These are phyloP conservation scores for human DNA, from an alignment of 2,113 vertebrate species.

Conservation along the genomic window GRCh38 chr6:139680001-139680500, in stretches of 20 bases:
- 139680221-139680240: neutral
- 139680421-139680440: constrained; percentile 16
- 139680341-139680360: neutral
- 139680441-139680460: constrained; percentile 16
- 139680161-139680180: neutral
- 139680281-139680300: neutral
- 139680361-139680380: neutral
- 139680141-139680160: neutral
- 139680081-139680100: neutral
- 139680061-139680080: neutral
- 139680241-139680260: neutral
- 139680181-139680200: neutral
- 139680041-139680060: neutral
- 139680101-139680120: neutral
- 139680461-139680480: neutral
- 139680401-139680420: neutral
- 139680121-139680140: neutral
- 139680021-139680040: neutral
- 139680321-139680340: neutral
- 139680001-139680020: neutral
- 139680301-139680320: neutral
- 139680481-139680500: neutral
- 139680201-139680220: neutral
- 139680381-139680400: constrained; percentile 13
- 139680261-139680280: neutral